Base-by-base conservation (phyloP, 2,888 invertebrate species). In the Sesia bembeciformis region DNA sequence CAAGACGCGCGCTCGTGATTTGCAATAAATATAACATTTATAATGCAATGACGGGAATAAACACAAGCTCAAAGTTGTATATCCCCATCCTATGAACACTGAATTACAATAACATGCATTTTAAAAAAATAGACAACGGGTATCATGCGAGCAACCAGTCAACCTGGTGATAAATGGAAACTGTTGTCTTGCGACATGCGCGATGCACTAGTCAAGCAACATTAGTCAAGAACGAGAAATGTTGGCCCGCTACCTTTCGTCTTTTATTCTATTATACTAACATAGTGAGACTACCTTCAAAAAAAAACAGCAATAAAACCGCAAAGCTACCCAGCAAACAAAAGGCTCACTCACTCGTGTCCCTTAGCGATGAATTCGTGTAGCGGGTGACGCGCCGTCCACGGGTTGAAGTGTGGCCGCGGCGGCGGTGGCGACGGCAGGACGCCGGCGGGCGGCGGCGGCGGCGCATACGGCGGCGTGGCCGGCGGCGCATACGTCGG, bases 311-410 rank as follows among this genome's bases (percentile, higher is more conserved):
- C 46, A 46, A 5, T 8, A 4, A 46, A 46, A 23, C 46, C 23
- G 46, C 3, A 46, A 46, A n/a, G n/a, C 8, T 46, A 46, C 4
- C 46, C 46, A 46, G 5, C 23, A 46, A 23, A 46, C n/a, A 46
- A 46, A 8, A 46, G 4, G 7, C 23, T 46, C 8, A 7, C 46
- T 46, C 4, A 46, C 46, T 46, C 8, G 46, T 8, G 7, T 4
- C 46, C 46, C 0, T 46, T 46, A 8, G 74, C 65, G 60, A 83
- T 76, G 68, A 82, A 81, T 68, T 78, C 84, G 60, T 79, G 77
- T 61, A 87, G 73, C 59, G 87, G 88, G 58, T 82, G 81, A 40
- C 73, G 76, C 55, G 81, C 76, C 4, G 87, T 87, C 87, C 87
- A 88, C 6, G 82, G 83, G 72, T 88, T 86, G 73, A 83, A 88